Conservation (phyloP, 1,140 invertebrate genomes). For the Monomorium pharaonis region DNA sequence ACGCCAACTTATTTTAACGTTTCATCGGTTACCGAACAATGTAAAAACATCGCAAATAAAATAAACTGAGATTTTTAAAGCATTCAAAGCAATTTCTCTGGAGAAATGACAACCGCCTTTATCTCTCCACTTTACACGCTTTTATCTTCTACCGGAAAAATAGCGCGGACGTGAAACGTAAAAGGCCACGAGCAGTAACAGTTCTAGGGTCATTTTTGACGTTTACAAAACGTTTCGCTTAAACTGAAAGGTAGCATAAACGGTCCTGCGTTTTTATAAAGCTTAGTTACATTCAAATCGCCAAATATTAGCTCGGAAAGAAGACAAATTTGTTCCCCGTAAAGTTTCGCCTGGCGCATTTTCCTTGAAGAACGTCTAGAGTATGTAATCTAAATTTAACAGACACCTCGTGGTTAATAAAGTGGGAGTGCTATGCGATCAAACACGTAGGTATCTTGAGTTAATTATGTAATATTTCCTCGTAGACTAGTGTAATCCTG, state of each 20-base stretch:
- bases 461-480: constrained; percentile 49
- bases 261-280: constrained; percentile 44
- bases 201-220: constrained; percentile 49
- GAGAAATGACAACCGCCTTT: constrained; percentile 20
- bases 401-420: constrained; percentile 15
- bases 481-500: background rate
- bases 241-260: constrained; percentile 50
- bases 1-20: background rate
- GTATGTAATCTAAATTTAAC: constrained; percentile 27
- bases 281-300: constrained; percentile 48
- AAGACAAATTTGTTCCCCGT: constrained; percentile 36
- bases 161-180: constrained; percentile 57
- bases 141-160: constrained; percentile 65
- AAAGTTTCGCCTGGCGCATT: constrained; percentile 3
- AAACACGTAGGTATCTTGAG: background rate
- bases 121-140: constrained; percentile 48
- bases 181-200: constrained; percentile 36
- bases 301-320: constrained; percentile 47
- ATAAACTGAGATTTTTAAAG: constrained; percentile 30
- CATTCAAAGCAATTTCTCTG: constrained; percentile 28
- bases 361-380: background rate
- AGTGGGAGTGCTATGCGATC: constrained; percentile 16
- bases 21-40: background rate
- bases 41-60: constrained; percentile 12
- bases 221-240: constrained; percentile 57